phyloP scores from a whole-genome alignment of 2,113 vertebrate species.

The Synodontis membranacea region DNA sequence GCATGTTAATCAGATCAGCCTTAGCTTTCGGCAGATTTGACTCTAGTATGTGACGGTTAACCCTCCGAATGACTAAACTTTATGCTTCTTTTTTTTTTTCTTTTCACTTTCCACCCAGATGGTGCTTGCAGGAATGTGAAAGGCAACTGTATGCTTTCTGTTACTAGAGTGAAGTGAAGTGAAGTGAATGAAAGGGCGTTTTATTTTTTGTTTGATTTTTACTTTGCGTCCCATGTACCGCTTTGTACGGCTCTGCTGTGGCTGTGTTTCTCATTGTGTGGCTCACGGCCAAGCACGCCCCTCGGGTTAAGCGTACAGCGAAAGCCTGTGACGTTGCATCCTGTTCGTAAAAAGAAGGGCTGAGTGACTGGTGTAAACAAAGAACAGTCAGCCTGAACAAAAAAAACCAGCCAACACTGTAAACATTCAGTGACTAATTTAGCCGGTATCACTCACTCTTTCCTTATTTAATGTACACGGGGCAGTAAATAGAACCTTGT shows the following conservation, averaged over 20 bases:
- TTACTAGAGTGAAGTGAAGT: constrained; percentile 46
- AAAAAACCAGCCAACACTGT: background rate
- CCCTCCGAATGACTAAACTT: background rate
- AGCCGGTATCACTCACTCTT: background rate
- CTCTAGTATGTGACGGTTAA: background rate
- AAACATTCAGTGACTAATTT: constrained; percentile 12
- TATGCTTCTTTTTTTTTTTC: background rate
- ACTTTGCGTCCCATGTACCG: background rate
- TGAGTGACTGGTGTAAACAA: constrained; percentile 20
- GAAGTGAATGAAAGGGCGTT: constrained; percentile 6
- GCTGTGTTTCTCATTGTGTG: background rate
- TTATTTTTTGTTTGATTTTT: background rate
- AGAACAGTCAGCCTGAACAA: background rate
- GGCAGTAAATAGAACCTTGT: background rate
- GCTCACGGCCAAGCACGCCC: background rate
- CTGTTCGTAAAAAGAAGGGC: constrained; percentile 31
- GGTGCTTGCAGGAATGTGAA: constrained; percentile 63
- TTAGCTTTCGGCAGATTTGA: background rate
- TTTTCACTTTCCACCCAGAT: background rate
- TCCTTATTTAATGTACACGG: background rate
- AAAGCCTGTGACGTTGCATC: constrained; percentile 32
- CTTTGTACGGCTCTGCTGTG: background rate
- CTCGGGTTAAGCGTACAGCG: background rate
- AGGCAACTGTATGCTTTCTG: constrained; percentile 28
- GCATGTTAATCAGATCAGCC: constrained; percentile 14